A percentile compares a stretch with the other conserved stretches of the same genome.
Evolutionary conservation across 2,113 vertebrate genomes (phyloP).

Genomic region (Ranitomeya imitator): DNA sequence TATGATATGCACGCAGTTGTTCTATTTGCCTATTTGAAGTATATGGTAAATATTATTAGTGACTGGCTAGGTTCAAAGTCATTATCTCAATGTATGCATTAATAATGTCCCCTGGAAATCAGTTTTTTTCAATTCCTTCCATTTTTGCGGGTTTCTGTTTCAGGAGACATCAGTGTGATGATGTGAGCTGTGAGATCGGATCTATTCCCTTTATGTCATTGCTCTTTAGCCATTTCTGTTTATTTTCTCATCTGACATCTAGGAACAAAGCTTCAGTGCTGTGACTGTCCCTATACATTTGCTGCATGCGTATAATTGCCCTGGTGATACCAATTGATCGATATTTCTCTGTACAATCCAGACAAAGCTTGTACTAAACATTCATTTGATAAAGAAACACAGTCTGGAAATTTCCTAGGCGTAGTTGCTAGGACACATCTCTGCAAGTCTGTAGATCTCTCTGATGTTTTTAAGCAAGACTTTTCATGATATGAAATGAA

Average conservation of each 20-base stretch:
- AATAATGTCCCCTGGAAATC: too few species aligned
- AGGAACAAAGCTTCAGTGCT: background rate
- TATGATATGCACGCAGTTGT: too few species aligned
- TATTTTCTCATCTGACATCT: background rate
- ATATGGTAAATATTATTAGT: too few species aligned
- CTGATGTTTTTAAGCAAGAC: conserved; percentile 63
- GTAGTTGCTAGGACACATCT: conserved; percentile 58
- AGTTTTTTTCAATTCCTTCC: too few species aligned
- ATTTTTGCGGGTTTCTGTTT: too few species aligned
- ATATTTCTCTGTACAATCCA: background rate
- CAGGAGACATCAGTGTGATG: too few species aligned
- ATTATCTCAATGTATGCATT: background rate
- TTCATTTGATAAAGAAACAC: conserved; percentile 13
- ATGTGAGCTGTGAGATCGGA: background rate
- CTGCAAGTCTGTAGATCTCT: conserved; percentile 60
- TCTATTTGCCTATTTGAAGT: too few species aligned
- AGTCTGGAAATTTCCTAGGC: conserved; percentile 61
- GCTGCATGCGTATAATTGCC: background rate
- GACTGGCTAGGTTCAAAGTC: too few species aligned
- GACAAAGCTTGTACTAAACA: conserved; percentile 7
- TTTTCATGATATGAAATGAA: conserved; percentile 61
- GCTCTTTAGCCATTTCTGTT: background rate
- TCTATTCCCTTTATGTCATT: background rate
- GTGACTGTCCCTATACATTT: conserved; percentile 8
- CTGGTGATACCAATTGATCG: background rate